phyloP scores from a whole-genome alignment of 2,113 vertebrate species.

The Misgurnus mizolepis region DNA sequence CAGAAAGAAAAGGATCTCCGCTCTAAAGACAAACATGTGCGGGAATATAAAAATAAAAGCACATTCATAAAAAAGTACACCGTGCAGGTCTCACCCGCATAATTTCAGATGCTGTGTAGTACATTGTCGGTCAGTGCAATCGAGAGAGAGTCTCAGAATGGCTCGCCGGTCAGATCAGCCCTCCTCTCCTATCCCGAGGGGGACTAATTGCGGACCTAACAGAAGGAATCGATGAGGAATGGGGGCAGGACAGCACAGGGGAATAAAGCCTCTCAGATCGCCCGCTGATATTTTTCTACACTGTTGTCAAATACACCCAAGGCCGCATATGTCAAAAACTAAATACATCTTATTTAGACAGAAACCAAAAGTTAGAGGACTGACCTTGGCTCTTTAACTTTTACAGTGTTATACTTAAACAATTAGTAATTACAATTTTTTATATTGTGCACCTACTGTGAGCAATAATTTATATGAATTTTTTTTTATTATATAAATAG shows the following conservation, averaged over 20 bases:
- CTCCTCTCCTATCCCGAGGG: conserved; percentile 34
- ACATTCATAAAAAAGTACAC: not conserved
- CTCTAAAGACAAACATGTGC: not conserved
- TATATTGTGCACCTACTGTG: too few species aligned
- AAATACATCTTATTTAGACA: not conserved
- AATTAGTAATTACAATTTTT: not conserved
- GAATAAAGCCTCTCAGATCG: conserved; percentile 29
- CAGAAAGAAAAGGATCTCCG: not conserved
- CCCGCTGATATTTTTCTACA: conserved; percentile 4
- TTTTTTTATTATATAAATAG: not conserved
- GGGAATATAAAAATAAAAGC: not conserved
- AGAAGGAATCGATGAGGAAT: conserved; percentile 59
- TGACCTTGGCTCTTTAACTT: not conserved
- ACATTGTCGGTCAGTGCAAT: not conserved
- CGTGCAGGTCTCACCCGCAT: conserved; percentile 7
- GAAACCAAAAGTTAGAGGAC: not conserved
- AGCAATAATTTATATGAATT: too few species aligned
- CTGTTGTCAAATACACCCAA: conserved; percentile 26
- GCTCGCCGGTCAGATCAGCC: not conserved
- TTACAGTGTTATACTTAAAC: not conserved
- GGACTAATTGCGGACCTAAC: conserved; percentile 54
- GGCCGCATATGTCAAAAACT: not conserved
- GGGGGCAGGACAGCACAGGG: conserved; percentile 46
- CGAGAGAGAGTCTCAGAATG: conserved; percentile 1
- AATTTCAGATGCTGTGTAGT: conserved; percentile 40